Base-by-base conservation (phyloP, 2,113 vertebrate genomes). In the Anser brachyrhynchus region DNA sequence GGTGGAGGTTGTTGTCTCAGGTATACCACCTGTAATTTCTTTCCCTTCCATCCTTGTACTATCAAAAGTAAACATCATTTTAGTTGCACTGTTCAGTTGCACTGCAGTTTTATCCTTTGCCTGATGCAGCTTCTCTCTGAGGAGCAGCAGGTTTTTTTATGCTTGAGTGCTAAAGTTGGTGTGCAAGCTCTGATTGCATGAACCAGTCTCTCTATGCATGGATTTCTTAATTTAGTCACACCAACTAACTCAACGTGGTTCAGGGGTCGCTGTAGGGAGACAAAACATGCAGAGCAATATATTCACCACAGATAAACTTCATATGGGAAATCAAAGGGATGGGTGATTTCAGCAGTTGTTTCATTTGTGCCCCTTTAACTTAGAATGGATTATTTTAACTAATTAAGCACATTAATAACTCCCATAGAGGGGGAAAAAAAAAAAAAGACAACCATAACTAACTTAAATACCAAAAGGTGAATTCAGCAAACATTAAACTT, bases 401-500 rank as follows among this genome's bases (percentile, higher is more conserved):
- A 76, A 58, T 20, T n/a, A 84, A 92, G 89, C 10, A 81, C 28
- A 44, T 72, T 41, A 55, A 4, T 61, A 81, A 73, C 18, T 54
- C 52, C 39, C 13, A 39, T 13, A 15, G n/a, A 64, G 57, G 4
- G 10, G 10, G 10, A 39, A 39, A 39, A 10, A 10, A 33, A 6
- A 77, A 33, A 51, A 39, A 3, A 70, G 37, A 81, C 28, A 86
- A 76, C n/a, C 31, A 39, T n/a, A 54, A 43, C 41, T 82, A 65
- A 64, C 19, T 76, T 61, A 84, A 49, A 26, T 80, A 73, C n/a
- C 54, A 52, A 55, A 75, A 77, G 64, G 74, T 73, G 5, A 90
- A 54, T 87, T 96, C 93, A 58, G 80, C 77, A 95, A 91, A 95
- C 4, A 1, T 72, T 74, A 51, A 92, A 66, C 41, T 81, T 96